Evolutionary conservation across 2,113 vertebrate genomes (phyloP).

Genomic region (Corvus hawaiiensis): DNA sequence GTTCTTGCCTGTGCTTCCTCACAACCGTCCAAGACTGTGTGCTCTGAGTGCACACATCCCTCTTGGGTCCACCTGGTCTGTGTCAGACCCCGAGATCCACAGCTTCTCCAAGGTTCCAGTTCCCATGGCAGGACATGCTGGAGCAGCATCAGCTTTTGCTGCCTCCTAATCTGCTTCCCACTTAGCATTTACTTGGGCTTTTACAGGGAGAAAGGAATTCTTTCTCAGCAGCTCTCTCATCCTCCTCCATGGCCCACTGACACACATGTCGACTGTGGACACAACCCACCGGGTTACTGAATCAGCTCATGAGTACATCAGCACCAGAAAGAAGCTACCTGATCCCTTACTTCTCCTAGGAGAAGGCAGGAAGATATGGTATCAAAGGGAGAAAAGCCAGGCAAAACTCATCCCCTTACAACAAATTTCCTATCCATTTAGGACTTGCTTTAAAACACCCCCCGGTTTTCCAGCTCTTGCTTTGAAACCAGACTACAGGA

Average conservation of each 20-base stretch:
- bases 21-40: background rate
- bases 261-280: no score
- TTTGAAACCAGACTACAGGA: background rate
- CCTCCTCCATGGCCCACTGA: background rate
- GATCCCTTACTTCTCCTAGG: background rate
- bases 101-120: background rate
- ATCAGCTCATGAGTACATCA: background rate
- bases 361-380: background rate
- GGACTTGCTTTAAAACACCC: background rate
- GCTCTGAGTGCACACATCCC: fast-evolving
- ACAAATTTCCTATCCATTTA: background rate
- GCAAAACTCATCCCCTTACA: background rate
- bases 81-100: background rate
- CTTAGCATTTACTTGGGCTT: background rate
- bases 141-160: background rate
- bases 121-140: background rate
- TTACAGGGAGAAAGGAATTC: background rate
- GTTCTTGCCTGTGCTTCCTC: background rate
- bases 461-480: background rate
- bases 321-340: background rate
- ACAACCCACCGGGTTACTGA: background rate
- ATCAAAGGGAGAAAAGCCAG: background rate
- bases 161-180: background rate
- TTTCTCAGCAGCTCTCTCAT: background rate
- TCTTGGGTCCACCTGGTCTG: fast-evolving